Percentiles rank a stretch among this genome's conserved stretches.
phyloP scores from a whole-genome alignment of 2,888 invertebrate genomes.

The Drosophila prostipennis region DNA sequence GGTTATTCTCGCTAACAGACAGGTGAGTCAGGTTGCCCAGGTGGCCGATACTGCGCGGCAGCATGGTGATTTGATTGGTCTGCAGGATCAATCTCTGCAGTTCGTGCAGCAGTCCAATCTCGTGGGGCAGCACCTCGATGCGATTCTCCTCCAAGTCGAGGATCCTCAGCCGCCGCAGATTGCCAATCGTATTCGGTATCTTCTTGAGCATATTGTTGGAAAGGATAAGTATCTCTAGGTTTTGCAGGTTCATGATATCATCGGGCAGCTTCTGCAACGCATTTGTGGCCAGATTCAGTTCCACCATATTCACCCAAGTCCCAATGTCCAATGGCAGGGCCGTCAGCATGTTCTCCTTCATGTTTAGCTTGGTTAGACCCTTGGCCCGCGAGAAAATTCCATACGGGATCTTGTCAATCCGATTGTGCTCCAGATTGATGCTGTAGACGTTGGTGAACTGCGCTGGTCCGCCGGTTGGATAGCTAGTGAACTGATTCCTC shows the following conservation, averaged over 20 bases:
- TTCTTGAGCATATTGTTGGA: slow-evolving; percentile 97
- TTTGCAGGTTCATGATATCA: slow-evolving; percentile 97
- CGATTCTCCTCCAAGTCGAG: slow-evolving; percentile 99
- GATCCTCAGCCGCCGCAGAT: slow-evolving; percentile 95
- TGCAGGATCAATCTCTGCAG: slow-evolving; percentile 97
- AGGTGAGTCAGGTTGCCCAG: slow-evolving; percentile 95
- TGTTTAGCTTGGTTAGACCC: slow-evolving; percentile 97
- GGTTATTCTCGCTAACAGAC: slow-evolving; percentile 98
- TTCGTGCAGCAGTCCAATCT: slow-evolving; percentile 97
- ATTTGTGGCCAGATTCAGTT: slow-evolving; percentile 99
- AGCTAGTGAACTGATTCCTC: slow-evolving; percentile 96
- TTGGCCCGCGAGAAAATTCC: slow-evolving; percentile 99
- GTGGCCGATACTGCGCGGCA: slow-evolving; percentile 98
- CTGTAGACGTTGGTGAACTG: slow-evolving; percentile 98
- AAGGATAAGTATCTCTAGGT: slow-evolving; percentile 96
- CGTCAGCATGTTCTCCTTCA: slow-evolving; percentile 99
- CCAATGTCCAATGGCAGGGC: slow-evolving; percentile 98
- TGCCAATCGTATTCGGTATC: slow-evolving; percentile 97
- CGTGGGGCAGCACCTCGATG: slow-evolving; percentile 97
- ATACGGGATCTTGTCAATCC: slow-evolving; percentile 99
- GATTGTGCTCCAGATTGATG: slow-evolving; percentile 99
- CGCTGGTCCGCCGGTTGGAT: slow-evolving; percentile 98
- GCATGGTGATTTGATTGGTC: slow-evolving; percentile 95
- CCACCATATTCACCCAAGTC: slow-evolving; percentile 99
- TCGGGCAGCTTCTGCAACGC: slow-evolving; percentile 97